Evolutionary conservation across 2,113 vertebrate species (phyloP), one percentile per base, ranked within the genome.

Genomic region (Ivindomyrus marchei): DNA sequence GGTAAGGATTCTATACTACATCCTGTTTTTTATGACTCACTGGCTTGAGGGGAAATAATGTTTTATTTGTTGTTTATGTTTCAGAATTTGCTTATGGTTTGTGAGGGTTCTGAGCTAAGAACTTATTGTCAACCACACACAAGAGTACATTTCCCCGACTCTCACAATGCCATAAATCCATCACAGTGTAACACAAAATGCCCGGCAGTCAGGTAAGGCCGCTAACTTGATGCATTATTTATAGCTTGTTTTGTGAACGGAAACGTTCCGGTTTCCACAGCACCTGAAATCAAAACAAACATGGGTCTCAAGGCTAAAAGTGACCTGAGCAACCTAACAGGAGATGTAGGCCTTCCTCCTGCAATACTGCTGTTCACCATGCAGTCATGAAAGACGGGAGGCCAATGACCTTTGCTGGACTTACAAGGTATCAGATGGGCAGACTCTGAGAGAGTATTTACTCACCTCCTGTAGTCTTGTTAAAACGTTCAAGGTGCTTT

Each of bases 401-500:
- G 31, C 17, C 36, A 19, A 70, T 13, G 62, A 31, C 62, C 62
- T 31, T 31, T 70, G 27, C 27, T 19, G 36, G 74, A 15, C 74
- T 13, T 42, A 39, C 17, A 17, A 42, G 74, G 36, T 42, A 36
- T 42, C 36, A 80, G 74, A 42, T 17, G 15, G 31, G 17, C 17
- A 42, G 11, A 42, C 74, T 31, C 58, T 11, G 2, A 27, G 62
- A 70, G 62, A 70, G 36, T 21, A 19, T 84, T 83, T 92, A 94
- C 95, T 94, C 94, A 94, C 93, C 90, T 93, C 90, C 94, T 93
- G 94, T 93, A n/a, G 93, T 93, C 92, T 91, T 92, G 85, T 92
- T 93, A 96, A 77, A 42, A 95, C 95, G 95, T 93, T 92, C 94
- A 93, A 93, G 92, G 93, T 95, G 92, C 95, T 80, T 94, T 94